Evolutionary conservation across 2,888 invertebrate genomes (phyloP).

Genomic region (Glomeris marginata): DNA sequence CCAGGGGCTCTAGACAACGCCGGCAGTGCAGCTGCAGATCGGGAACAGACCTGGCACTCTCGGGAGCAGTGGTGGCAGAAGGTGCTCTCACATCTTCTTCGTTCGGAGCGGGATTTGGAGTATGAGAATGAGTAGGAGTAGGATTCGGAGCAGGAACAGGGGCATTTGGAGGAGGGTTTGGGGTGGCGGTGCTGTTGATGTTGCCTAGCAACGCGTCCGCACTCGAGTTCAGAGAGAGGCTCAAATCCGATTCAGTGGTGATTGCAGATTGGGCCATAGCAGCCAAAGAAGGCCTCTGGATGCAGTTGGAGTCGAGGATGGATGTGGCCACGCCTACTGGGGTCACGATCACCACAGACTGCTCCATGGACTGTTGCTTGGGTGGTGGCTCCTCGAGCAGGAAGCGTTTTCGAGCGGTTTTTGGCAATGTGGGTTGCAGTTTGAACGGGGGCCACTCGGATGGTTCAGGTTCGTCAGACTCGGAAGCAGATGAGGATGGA

Average conservation of each 20-base stretch:
- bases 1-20: conserved; percentile 30
- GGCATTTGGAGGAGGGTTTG: neutral
- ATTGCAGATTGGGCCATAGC: conserved; percentile 12
- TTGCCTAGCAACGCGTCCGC: conserved; percentile 2
- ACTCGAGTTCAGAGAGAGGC: conserved; percentile 10
- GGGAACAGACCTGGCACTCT: conserved; percentile 47
- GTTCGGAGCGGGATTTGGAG: neutral
- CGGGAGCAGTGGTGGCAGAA: neutral
- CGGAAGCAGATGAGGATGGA: no score
- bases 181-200: neutral
- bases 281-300: neutral
- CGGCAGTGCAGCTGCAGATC: conserved; percentile 67
- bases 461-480: no score
- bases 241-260: conserved; percentile 7
- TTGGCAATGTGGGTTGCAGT: no score
- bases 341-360: conserved; percentile 22
- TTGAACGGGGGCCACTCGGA: no score
- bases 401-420: no score
- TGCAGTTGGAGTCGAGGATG: neutral
- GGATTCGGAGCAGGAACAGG: no score
- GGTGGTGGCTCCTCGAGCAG: no score
- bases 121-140: no score
- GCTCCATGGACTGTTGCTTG: conserved; percentile 7
- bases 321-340: conserved; percentile 15
- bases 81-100: neutral